A percentile compares a stretch with the other conserved stretches of the same genome.
Conservation (phyloP, 2,113 vertebrate species). For the Sarotherodon lohbergeri region DNA sequence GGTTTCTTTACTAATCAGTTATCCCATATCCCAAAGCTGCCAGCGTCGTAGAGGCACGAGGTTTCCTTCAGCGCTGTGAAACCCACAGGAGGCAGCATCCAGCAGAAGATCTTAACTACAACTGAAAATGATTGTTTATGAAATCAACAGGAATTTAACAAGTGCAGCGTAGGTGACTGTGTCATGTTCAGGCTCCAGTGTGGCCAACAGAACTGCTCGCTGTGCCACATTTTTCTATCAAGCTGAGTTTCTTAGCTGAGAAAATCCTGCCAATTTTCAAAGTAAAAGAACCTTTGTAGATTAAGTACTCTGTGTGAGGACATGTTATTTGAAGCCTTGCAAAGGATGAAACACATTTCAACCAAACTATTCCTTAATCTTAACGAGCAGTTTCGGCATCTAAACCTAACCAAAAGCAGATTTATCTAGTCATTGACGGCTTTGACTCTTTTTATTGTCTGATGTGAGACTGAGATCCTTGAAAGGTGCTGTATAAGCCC, state of each 20-base stretch:
- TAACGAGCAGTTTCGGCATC: background rate
- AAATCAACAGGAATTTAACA: background rate
- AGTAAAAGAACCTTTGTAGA: background rate
- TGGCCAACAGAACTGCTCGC: background rate
- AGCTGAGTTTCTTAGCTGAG: background rate
- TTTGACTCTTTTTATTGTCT: background rate
- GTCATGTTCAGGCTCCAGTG: background rate
- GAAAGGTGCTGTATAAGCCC: too few relatives aligned
- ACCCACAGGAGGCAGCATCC: background rate
- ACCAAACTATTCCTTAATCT: background rate
- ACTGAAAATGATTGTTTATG: background rate
- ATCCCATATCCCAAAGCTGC: background rate
- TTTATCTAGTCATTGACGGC: background rate
- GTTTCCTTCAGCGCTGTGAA: background rate
- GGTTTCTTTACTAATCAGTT: background rate
- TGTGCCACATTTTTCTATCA: background rate
- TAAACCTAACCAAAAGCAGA: background rate
- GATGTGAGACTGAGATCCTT: background rate
- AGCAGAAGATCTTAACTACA: background rate
- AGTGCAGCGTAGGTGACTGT: background rate
- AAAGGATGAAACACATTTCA: background rate
- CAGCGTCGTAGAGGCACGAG: accelerated
- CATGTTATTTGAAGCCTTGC: background rate
- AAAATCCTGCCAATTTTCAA: background rate
- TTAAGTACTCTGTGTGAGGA: background rate